These are phyloP conservation scores for Stenichneumon culpator DNA, from an alignment of 2,888 invertebrate genomes.

Conservation along the genomic window DNA sequence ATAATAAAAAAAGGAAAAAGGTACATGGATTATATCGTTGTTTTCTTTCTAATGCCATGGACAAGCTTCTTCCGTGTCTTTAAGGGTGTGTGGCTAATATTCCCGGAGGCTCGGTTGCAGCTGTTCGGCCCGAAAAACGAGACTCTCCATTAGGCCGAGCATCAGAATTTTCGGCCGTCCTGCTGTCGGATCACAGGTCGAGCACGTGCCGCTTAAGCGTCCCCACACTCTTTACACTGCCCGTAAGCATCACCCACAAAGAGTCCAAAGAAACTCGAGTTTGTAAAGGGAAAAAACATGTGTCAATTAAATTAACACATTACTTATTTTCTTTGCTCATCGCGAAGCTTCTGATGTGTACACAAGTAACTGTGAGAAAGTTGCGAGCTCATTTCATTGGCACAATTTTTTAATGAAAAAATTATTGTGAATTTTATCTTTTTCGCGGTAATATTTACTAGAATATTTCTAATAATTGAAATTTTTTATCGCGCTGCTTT, in stretches of 20 bases:
- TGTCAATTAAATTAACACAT: not conserved
- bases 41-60: not conserved
- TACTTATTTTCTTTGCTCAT: not conserved
- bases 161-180: not conserved
- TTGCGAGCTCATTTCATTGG: not conserved
- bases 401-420: not conserved
- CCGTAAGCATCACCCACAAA: not conserved
- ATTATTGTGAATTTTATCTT: too few species aligned
- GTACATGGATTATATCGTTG: too few species aligned
- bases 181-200: not conserved
- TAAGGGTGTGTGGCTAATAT: not conserved
- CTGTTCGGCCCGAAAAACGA: constrained; percentile 2
- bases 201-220: not conserved
- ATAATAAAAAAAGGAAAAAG: not conserved
- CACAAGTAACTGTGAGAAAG: not conserved
- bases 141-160: not conserved
- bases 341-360: not conserved
- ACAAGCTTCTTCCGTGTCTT: not conserved
- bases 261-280: not conserved
- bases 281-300: not conserved
- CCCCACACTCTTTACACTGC: not conserved
- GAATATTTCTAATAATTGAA: not conserved
- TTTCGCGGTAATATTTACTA: not conserved
- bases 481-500: not conserved
- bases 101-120: not conserved